Percentiles rank a stretch among this genome's conserved stretches.
Evolutionary conservation across 2,888 invertebrate species (phyloP).

Genomic region (Globia sparganii): DNA sequence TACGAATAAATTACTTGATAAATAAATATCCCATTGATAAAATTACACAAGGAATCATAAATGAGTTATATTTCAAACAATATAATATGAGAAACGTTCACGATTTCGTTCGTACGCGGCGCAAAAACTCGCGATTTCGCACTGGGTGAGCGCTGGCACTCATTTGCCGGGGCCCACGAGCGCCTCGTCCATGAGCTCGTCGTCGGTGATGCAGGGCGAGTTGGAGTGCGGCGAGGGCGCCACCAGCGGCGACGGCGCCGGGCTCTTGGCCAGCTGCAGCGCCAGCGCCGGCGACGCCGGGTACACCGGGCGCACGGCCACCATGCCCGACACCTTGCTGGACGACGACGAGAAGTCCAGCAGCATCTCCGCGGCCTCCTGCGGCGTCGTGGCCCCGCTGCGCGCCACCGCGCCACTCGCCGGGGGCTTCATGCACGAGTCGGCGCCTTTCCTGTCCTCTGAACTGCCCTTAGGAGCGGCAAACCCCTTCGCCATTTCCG

Average conservation of each 20-base stretch:
- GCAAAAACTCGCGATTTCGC: slow-evolving; percentile 15
- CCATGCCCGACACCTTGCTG: slow-evolving; percentile 89
- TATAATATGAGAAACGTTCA: slow-evolving; percentile 40
- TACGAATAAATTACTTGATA: slow-evolving; percentile 60
- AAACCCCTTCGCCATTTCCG: slow-evolving; percentile 87
- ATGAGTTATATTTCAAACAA: slow-evolving; percentile 48
- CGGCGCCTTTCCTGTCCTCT: slow-evolving; percentile 87
- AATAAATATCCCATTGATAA: slow-evolving; percentile 63
- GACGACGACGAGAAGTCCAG: slow-evolving; percentile 92
- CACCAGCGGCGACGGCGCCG: slow-evolving; percentile 93
- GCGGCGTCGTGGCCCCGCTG: slow-evolving; percentile 87
- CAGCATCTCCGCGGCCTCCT: slow-evolving; percentile 92
- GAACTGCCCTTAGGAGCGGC: slow-evolving; percentile 85
- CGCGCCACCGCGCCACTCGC: slow-evolving; percentile 84
- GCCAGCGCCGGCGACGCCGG: slow-evolving; percentile 92
- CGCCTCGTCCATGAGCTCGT: slow-evolving; percentile 97
- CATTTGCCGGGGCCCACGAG: slow-evolving; percentile 94
- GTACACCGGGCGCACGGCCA: slow-evolving; percentile 90
- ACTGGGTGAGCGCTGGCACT: slow-evolving; percentile 66
- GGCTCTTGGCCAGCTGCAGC: slow-evolving; percentile 94
- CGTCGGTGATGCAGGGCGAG: slow-evolving; percentile 96
- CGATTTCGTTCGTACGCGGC: slow-evolving; percentile 32
- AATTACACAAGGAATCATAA: slow-evolving; percentile 60
- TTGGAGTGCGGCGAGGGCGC: slow-evolving; percentile 93
- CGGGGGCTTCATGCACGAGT: slow-evolving; percentile 87